A percentile compares a stretch with the other conserved stretches of the same genome.
phyloP scores from a whole-genome alignment of 2,888 invertebrate genomes.

The Caenorhabditis sp. region DNA sequence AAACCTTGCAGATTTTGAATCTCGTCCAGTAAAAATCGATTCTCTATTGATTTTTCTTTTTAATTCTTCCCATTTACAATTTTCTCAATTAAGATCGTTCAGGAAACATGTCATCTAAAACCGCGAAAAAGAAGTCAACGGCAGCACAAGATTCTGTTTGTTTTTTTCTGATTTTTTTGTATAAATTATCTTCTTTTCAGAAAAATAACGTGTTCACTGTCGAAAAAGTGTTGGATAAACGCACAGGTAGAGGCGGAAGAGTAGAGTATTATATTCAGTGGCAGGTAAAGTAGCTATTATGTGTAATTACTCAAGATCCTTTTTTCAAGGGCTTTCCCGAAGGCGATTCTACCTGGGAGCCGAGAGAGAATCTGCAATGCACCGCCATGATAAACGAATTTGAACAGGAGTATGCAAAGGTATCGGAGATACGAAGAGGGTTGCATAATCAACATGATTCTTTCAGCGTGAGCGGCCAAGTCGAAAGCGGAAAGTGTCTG shows the following conservation, averaged over 20 bases:
- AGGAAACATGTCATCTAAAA: not conserved
- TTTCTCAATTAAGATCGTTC: not conserved
- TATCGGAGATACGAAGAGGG: not conserved
- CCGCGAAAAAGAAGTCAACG: not conserved
- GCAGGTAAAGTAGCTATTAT: slow-evolving; percentile 52
- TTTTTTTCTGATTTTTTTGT: not conserved
- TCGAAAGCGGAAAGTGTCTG: not conserved
- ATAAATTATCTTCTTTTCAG: slow-evolving; percentile 16
- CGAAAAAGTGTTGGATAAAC: slow-evolving; percentile 62
- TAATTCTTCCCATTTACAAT: not conserved
- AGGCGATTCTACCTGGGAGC: slow-evolving; percentile 69
- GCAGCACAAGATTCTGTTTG: not conserved
- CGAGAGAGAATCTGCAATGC: slow-evolving; percentile 64
- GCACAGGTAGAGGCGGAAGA: slow-evolving; percentile 40
- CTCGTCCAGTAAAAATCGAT: too few species aligned
- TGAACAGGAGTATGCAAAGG: slow-evolving; percentile 24
- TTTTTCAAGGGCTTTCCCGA: slow-evolving; percentile 57
- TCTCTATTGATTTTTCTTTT: too few species aligned
- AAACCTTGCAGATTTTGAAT: too few species aligned
- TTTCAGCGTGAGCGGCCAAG: slow-evolving; percentile 15
- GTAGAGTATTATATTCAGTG: slow-evolving; percentile 66
- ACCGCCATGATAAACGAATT: slow-evolving; percentile 54
- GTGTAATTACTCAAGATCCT: not conserved
- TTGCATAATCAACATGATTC: not conserved
- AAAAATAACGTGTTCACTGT: slow-evolving; percentile 53